phyloP scores from a whole-genome alignment of 2,888 invertebrate genomes.

The Agrenia bidenticulata region DNA sequence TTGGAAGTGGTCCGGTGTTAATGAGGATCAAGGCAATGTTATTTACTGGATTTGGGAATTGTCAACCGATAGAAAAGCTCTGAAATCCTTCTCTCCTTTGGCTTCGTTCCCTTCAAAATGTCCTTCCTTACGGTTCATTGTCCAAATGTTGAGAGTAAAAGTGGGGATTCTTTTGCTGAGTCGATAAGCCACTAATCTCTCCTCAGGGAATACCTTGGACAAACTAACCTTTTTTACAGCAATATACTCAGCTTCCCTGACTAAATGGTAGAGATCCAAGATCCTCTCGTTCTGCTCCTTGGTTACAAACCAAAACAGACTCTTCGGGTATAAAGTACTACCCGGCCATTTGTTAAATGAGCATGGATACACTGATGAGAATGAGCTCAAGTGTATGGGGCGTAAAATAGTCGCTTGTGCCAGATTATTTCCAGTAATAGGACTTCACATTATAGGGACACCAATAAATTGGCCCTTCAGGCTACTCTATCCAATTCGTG shows the following conservation, averaged over 20 bases:
- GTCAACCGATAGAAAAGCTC: constrained; percentile 23
- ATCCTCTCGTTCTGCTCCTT: neutral
- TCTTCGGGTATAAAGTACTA: too few relatives aligned
- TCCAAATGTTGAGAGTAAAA: constrained; percentile 17
- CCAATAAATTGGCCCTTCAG: constrained; percentile 43
- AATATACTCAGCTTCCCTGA: neutral
- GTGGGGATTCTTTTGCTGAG: constrained; percentile 51
- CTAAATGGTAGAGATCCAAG: neutral
- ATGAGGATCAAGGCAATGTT: constrained; percentile 52
- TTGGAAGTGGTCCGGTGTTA: constrained; percentile 51
- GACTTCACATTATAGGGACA: constrained; percentile 39
- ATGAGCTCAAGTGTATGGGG: constrained; percentile 27
- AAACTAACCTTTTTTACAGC: neutral
- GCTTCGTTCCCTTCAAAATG: constrained; percentile 8
- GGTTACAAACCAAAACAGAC: neutral
- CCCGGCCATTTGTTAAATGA: neutral
- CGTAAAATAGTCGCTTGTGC: constrained; percentile 52
- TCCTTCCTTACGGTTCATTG: constrained; percentile 7
- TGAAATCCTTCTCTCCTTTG: constrained; percentile 2
- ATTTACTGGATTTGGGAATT: constrained; percentile 52
- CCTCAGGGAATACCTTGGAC: constrained; percentile 46
- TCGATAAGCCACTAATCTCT: constrained; percentile 53
- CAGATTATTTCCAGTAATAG: constrained; percentile 52
- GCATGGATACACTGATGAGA: constrained; percentile 4
- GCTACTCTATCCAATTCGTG: constrained; percentile 20